Conservation (phyloP, 2,113 vertebrate species). For the Paralichthys olivaceus region DNA sequence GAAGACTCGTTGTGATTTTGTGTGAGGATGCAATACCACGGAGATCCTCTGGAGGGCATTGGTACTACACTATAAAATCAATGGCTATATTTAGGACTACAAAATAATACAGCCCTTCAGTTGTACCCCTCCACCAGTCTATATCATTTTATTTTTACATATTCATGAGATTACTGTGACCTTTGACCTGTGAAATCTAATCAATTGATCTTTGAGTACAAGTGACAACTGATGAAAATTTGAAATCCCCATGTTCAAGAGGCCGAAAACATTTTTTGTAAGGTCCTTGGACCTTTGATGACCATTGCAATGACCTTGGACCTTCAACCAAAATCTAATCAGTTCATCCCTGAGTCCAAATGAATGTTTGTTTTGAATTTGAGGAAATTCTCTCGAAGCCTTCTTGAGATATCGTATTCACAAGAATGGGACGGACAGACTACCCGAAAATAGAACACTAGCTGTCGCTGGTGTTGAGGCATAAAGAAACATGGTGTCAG, state of each 20-base stretch:
- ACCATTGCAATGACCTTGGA: too few species aligned
- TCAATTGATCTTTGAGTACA: too few species aligned
- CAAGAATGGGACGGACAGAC: background rate
- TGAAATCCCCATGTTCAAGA: too few species aligned
- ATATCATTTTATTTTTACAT: too few species aligned
- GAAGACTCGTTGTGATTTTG: background rate
- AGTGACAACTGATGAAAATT: too few species aligned
- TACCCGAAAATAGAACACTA: background rate
- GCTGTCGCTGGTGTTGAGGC: background rate
- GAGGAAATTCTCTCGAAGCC: background rate
- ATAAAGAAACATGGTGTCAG: background rate
- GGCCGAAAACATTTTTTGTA: too few species aligned
- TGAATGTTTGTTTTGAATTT: background rate
- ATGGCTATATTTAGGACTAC: background rate
- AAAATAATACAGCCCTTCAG: background rate
- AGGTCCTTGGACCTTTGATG: too few species aligned
- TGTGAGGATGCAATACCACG: background rate
- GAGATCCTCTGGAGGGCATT: constrained; percentile 20
- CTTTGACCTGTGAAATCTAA: too few species aligned
- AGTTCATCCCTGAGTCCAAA: too few species aligned
- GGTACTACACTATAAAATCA: background rate
- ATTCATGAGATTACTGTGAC: too few species aligned
- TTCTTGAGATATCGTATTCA: background rate
- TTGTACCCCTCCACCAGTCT: too few species aligned
- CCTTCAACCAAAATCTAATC: too few species aligned